Percentiles rank a stretch among this genome's conserved stretches.
Evolutionary conservation across 2,113 vertebrate species (phyloP).

Genomic region (Sphaerodactylus townsendi): DNA sequence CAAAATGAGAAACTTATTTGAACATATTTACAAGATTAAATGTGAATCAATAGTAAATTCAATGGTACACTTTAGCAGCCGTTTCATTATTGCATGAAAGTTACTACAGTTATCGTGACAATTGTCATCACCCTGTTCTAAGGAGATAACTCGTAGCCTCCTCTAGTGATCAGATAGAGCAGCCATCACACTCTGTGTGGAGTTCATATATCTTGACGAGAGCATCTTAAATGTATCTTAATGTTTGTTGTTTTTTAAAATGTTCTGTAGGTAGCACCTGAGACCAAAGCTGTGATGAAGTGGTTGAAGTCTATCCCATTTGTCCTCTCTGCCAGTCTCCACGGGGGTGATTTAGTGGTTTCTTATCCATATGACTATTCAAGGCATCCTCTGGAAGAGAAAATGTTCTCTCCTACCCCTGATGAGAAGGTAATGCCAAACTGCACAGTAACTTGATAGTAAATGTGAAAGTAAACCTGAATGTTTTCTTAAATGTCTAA

Average conservation of each 20-base stretch:
- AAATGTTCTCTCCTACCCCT: conserved; percentile 91
- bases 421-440: conserved; percentile 87
- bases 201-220: neutral
- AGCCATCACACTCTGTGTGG: neutral
- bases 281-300: conserved; percentile 96
- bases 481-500: neutral
- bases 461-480: neutral
- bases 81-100: neutral
- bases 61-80: neutral
- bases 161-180: neutral
- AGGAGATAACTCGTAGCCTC: neutral
- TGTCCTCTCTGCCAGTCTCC: conserved; percentile 92
- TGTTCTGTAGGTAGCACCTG: conserved; percentile 87
- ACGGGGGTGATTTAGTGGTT: conserved; percentile 93
- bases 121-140: neutral
- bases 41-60: neutral
- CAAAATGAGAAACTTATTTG: neutral
- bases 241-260: neutral
- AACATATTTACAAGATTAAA: neutral
- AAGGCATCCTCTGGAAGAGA: conserved; percentile 85
- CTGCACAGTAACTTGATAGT: neutral
- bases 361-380: conserved; percentile 97
- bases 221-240: neutral
- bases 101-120: neutral
- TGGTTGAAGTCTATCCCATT: conserved; percentile 90